These are phyloP conservation scores for Oreochromis aureus DNA, from an alignment of 2,113 vertebrate genomes.

Conservation along the genomic window DNA sequence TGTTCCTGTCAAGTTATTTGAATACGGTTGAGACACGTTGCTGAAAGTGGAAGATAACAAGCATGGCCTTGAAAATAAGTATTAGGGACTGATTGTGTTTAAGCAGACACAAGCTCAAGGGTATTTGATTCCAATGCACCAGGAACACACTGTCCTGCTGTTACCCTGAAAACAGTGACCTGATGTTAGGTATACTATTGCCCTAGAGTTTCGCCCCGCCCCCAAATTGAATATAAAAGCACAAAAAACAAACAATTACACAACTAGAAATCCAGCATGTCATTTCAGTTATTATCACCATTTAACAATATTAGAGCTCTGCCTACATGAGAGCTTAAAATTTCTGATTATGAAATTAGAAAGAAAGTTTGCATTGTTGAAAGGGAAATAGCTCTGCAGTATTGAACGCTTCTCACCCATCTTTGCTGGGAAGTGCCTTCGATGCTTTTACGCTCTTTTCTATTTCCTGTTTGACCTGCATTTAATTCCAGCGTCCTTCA, in stretches of 20 bases:
- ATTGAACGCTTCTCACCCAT: background rate
- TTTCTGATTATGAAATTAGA: background rate
- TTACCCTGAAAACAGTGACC: background rate
- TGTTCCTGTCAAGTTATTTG: background rate
- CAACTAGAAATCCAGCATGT: background rate
- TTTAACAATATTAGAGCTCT: background rate
- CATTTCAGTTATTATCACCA: background rate
- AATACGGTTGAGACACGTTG: background rate
- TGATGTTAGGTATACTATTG: background rate
- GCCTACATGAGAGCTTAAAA: background rate
- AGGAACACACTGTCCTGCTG: background rate
- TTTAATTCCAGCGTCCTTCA: conserved; percentile 8
- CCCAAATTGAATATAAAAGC: background rate
- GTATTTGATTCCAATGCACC: background rate
- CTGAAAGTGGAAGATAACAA: background rate
- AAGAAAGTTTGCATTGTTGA: background rate
- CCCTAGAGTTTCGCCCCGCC: rapidly evolving
- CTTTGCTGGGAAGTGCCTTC: background rate
- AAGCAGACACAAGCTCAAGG: background rate
- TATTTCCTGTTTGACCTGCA: conserved; percentile 35
- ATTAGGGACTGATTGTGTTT: background rate
- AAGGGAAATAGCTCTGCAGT: background rate
- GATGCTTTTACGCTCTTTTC: background rate
- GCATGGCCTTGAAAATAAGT: background rate
- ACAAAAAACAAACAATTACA: background rate